Evolutionary conservation across 2,113 vertebrate genomes (phyloP).

Genomic region (Brachypteracias leptosomus): DNA sequence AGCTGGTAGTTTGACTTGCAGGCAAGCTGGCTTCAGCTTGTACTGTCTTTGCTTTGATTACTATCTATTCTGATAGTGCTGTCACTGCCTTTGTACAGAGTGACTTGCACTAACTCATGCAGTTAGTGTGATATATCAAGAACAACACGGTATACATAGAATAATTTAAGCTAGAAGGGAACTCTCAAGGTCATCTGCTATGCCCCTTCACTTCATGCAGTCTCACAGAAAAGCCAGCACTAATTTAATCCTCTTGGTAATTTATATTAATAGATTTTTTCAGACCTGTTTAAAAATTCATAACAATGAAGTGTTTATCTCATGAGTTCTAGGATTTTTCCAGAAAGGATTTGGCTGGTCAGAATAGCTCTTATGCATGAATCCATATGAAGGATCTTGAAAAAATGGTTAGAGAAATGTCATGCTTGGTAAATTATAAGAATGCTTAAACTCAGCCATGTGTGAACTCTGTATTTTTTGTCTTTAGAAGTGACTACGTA

Average conservation of each 20-base stretch:
- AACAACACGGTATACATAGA: not conserved
- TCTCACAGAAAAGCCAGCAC: not conserved
- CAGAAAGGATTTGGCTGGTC: not conserved
- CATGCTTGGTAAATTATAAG: not conserved
- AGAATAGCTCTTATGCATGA: not conserved
- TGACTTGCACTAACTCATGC: not conserved
- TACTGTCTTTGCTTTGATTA: not conserved
- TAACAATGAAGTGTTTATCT: not conserved
- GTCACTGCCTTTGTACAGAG: not conserved
- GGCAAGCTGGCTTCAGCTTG: not conserved
- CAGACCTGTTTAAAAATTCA: not conserved
- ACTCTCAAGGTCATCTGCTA: not conserved
- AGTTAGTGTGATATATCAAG: not conserved
- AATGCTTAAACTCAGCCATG: not conserved
- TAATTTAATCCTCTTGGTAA: not conserved
- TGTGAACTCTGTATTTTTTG: not conserved
- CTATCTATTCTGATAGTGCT: not conserved
- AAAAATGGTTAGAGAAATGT: not conserved
- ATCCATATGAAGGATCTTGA: not conserved
- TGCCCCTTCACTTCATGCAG: not conserved
- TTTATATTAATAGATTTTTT: not conserved
- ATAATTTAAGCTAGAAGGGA: not conserved
- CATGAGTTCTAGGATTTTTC: not conserved
- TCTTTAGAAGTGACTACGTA: not conserved
- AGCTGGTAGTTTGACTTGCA: not conserved